Percentiles rank a stretch among this genome's conserved stretches.
These are phyloP conservation scores for Sminthurides aquaticus DNA, from an alignment of 2,888 invertebrate species.

Conservation along the genomic window DNA sequence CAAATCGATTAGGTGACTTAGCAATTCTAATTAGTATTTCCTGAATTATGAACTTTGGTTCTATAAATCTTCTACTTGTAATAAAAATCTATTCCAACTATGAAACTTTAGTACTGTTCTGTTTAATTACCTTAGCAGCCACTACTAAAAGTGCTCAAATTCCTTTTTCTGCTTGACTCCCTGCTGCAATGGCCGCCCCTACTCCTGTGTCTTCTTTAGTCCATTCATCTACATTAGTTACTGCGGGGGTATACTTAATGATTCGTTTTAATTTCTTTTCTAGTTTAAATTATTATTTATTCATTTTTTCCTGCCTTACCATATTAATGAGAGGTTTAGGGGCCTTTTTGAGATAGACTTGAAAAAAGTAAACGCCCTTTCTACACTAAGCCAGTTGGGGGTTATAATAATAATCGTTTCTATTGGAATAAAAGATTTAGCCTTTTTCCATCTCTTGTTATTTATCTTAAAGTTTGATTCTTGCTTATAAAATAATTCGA, in stretches of 20 bases:
- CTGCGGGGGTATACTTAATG: conserved; percentile 66
- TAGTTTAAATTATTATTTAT: conserved; percentile 50
- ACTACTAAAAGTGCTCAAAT: conserved; percentile 74
- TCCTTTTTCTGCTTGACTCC: conserved; percentile 69
- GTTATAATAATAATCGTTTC: conserved; percentile 62
- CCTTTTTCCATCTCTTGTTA: conserved; percentile 69
- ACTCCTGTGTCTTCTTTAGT: conserved; percentile 69
- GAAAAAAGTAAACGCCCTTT: conserved; percentile 71
- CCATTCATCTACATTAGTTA: conserved; percentile 71
- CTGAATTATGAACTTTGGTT: conserved; percentile 54
- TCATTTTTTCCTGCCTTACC: conserved; percentile 50
- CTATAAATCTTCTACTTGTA: too few relatives aligned
- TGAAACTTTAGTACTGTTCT: too few relatives aligned
- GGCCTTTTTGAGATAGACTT: conserved; percentile 53
- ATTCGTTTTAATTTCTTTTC: conserved; percentile 60
- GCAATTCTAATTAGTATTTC: conserved; percentile 57
- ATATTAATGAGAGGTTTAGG: conserved; percentile 46
- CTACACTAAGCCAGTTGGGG: conserved; percentile 66
- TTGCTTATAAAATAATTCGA: too few relatives aligned
- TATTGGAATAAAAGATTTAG: conserved; percentile 53
- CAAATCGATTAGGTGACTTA: conserved; percentile 67
- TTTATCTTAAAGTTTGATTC: too few relatives aligned
- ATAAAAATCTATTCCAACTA: too few relatives aligned
- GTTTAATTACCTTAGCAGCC: too few relatives aligned
- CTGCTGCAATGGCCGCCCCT: conserved; percentile 68